Conservation (phyloP, 2,888 invertebrate species). For the Rotaria macrura region DNA sequence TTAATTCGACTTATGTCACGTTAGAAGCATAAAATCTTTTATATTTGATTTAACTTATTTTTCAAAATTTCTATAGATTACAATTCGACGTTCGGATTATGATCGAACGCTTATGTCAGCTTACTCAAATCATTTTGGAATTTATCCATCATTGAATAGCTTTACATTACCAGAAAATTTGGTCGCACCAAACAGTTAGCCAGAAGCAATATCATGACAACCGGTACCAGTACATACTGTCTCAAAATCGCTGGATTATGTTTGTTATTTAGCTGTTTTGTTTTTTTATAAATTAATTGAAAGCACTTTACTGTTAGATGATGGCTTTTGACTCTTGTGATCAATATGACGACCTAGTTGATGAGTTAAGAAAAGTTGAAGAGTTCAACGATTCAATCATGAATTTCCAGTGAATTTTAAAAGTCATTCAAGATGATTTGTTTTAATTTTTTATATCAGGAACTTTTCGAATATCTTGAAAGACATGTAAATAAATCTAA, state of each 20-base stretch:
- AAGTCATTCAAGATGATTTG: too few relatives aligned
- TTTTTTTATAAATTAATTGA: neutral
- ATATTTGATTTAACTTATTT: neutral
- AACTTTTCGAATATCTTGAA: conserved; percentile 16
- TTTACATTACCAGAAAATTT: neutral
- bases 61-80: neutral
- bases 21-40: neutral
- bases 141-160: conserved; percentile 24
- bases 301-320: neutral
- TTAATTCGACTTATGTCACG: conserved; percentile 23
- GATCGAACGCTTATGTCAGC: conserved; percentile 34
- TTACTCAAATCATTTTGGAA: conserved; percentile 26
- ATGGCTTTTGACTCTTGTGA: neutral
- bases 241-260: neutral
- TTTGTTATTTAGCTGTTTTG: neutral
- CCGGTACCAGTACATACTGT: conserved; percentile 30
- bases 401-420: neutral
- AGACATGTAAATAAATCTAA: conserved; percentile 9
- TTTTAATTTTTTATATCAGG: too few relatives aligned
- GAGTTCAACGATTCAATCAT: neutral
- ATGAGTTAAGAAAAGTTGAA: neutral
- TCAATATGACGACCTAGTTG: conserved; percentile 19
- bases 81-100: conserved; percentile 26
- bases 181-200: neutral
- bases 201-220: conserved; percentile 23